phyloP scores from a whole-genome alignment of 2,797 vertebrate species.

The Syngnathus rostellatus region DNA sequence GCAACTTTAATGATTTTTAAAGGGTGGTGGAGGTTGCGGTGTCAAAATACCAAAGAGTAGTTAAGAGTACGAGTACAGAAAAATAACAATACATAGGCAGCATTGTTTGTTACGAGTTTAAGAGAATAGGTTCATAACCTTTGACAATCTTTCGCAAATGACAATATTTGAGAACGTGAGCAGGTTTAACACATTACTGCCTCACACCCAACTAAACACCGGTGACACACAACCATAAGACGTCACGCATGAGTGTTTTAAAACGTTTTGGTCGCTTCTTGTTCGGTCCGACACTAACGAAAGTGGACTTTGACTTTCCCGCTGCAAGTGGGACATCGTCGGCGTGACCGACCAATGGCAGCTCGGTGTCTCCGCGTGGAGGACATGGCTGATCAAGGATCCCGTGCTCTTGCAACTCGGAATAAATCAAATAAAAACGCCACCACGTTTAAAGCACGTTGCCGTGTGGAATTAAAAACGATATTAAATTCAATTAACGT shows the following conservation, averaged over 20 bases:
- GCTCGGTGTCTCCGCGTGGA: slow-evolving; percentile 6
- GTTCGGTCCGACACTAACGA: background rate
- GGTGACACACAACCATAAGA: background rate
- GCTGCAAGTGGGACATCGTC: background rate
- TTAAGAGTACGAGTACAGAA: background rate
- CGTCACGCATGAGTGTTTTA: background rate
- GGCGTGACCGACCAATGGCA: slow-evolving; percentile 29
- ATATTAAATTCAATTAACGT: background rate
- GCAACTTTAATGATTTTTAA: background rate
- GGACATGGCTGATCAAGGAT: slow-evolving; percentile 16
- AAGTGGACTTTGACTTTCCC: slow-evolving; percentile 37
- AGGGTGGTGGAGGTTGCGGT: background rate
- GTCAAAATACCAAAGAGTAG: background rate
- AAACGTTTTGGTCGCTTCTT: background rate
- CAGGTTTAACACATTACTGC: background rate
- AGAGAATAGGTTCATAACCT: too few relatives aligned
- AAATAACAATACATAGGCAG: too few relatives aligned
- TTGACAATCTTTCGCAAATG: background rate
- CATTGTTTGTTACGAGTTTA: too few relatives aligned
- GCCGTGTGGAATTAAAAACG: background rate
- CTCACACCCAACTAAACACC: background rate
- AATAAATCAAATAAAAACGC: background rate
- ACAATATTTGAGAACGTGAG: background rate
- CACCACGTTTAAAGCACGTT: background rate
- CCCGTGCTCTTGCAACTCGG: background rate